Base-by-base conservation (phyloP, 2,113 vertebrate genomes). In the Clarias gariepinus region DNA sequence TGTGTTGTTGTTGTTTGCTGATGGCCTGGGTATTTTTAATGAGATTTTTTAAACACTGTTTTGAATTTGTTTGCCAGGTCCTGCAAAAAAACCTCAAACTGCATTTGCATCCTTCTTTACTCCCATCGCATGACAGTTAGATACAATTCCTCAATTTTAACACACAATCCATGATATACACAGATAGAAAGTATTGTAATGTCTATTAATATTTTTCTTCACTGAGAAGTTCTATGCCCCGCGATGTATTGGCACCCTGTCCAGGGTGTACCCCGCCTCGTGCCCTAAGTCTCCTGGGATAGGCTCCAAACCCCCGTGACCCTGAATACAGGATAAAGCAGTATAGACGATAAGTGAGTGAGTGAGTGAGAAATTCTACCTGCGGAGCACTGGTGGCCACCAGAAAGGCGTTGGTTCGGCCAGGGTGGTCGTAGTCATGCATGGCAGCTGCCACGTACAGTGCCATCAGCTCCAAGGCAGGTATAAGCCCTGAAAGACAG, bases 341-440 rank as follows among this genome's bases (percentile, higher is more conserved):
- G 33, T 36, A 36, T 36, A 36, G 33, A 36, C 33, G 33, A 36
- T 36, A 3, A 36, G 33, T 36, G 33, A 36, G 33, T 36, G 33
- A 36, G 33, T 36, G 33, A 36, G 33, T 73, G 8, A 12, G 7
- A 18, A 28, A 12, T 78, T 60, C 92, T 94, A 97, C 96, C 96
- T 99, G 98, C 60, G 98, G 97, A 77, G 98, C 98, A 21, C 97
- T 98, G 0, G 98, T 99, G 81, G 98, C 98, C 73, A 99, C 98
- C 21, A 99, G 94, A 92, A 99, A 99, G 55, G 98, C 98, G 0
- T 99, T 99, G 63, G 98, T 99, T 90, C 98, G 93, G 18, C 98
- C 98, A 0, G 98, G 98, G 80, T 99, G 98, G 90, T 99, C 98
- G 2, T 98, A 99, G 81, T 99, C 98, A 12, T 99, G 98, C 98